Percentiles rank a stretch among this genome's conserved stretches.
Evolutionary conservation across 2,888 invertebrate genomes (phyloP).

Genomic region (Magallana nippona): DNA sequence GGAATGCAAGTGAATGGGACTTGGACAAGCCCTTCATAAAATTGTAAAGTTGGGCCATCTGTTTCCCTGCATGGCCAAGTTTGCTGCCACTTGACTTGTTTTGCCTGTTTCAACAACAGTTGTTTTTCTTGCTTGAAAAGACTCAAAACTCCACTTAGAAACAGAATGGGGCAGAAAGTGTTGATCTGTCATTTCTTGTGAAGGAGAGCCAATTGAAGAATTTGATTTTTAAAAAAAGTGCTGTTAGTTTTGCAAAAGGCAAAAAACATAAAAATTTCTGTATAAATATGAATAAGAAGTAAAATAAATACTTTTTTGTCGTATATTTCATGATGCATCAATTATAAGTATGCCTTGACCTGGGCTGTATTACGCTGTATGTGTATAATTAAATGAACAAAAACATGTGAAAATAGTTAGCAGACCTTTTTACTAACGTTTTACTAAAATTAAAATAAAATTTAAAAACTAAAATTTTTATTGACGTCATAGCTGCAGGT

Average conservation of each 20-base stretch:
- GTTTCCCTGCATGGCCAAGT: background rate
- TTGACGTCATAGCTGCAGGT: too few relatives aligned
- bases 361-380: too few relatives aligned
- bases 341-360: too few relatives aligned
- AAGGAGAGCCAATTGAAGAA: background rate
- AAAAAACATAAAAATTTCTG: background rate
- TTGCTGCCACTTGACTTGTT: background rate
- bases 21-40: background rate
- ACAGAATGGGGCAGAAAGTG: background rate
- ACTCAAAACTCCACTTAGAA: background rate
- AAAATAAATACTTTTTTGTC: too few relatives aligned
- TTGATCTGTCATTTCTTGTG: background rate
- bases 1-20: background rate
- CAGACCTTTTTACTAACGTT: too few relatives aligned
- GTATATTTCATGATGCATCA: too few relatives aligned
- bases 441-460: too few relatives aligned
- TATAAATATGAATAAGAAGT: background rate
- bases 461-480: too few relatives aligned
- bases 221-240: background rate
- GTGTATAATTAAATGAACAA: too few relatives aligned
- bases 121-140: background rate
- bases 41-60: background rate
- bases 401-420: too few relatives aligned
- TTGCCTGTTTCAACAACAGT: background rate
- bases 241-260: background rate